Base-by-base conservation (phyloP, 1,140 invertebrate genomes). In the Drosophila bipectinata region DNA sequence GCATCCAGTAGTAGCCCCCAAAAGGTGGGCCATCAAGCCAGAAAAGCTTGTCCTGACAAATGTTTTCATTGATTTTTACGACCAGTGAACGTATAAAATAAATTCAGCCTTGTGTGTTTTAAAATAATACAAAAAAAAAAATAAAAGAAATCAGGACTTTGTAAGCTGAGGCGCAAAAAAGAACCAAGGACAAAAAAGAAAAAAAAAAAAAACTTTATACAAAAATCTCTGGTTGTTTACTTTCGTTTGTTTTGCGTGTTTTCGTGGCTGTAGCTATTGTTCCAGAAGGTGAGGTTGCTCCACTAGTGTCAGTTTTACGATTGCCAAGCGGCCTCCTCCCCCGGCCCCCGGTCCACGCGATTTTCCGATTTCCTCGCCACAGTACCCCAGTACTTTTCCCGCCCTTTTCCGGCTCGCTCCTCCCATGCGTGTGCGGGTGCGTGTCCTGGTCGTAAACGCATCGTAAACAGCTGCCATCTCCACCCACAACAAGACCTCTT, bases 31-130 rank as follows among this genome's bases (percentile, higher is more conserved):
- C 49, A 45, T 41, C 58, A 67, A 67, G 59, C 58, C 60, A 41
- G 59, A 67, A 73, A 51, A 45, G 47, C 58, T 72, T 61, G 69
- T 61, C 56, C 71, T 73, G 51, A 73, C 69, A 66, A 63, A 71
- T 87, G 77, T 85, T 81, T 85, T 85, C 81, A 85, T 85, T 87
- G 81, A 85, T 85, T 87, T 87, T 85, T 85, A 85, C 81, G 82
- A 81, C 77, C 82, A 87, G 55, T 66, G 58, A 85, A 85, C 72
- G 73, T 62, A 81, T 81, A 77, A 79, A 87, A 81, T 85, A 85
- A 85, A 85, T 21, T 21, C 21, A 21, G 21, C 21, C 21, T 21
- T 21, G 21, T 21, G 21, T 21, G 21, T 21, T 21, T 21, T 1
- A 21, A 21, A 21, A 21, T 3, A 21, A 21, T 21, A 18, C 18